Percentiles rank a stretch among this genome's conserved stretches.
phyloP scores from a whole-genome alignment of 1,140 invertebrate species.

The Carposina sasakii region DNA sequence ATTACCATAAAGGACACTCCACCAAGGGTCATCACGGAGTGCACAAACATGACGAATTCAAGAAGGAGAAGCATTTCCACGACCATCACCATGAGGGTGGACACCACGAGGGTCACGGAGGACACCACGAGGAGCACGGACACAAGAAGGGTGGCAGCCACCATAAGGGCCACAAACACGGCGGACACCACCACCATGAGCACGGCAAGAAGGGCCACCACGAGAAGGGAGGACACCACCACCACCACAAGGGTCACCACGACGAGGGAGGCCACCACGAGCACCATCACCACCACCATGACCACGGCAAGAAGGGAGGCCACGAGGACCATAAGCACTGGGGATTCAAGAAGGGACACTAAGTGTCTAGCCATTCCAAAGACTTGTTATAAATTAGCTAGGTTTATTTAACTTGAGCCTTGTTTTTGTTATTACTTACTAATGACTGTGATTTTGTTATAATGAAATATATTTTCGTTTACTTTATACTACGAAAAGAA shows the following conservation, averaged over 20 bases:
- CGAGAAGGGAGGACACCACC: slow-evolving; percentile 77
- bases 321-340: slow-evolving; percentile 76
- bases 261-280: slow-evolving; percentile 76
- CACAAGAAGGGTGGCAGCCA: slow-evolving; percentile 77
- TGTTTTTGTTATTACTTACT: slow-evolving; percentile 31
- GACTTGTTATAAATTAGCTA: slow-evolving; percentile 27
- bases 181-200: slow-evolving; percentile 78
- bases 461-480: too few species aligned
- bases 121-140: slow-evolving; percentile 78
- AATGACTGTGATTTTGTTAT: slow-evolving; percentile 45
- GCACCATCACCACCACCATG: slow-evolving; percentile 63
- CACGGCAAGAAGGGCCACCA: slow-evolving; percentile 78
- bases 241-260: slow-evolving; percentile 79
- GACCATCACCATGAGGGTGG: slow-evolving; percentile 85
- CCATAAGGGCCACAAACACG: slow-evolving; percentile 79
- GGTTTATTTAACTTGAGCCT: slow-evolving; percentile 36
- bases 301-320: slow-evolving; percentile 73
- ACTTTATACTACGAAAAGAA: too few species aligned
- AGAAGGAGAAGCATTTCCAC: slow-evolving; percentile 77
- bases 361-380: slow-evolving; percentile 29
- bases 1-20: slow-evolving; percentile 78
- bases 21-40: too few species aligned
- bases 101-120: slow-evolving; percentile 82
- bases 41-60: slow-evolving; percentile 82
- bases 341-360: slow-evolving; percentile 76